phyloP scores from a whole-genome alignment of 2,113 vertebrate species.

The Chinchilla lanigera region DNA sequence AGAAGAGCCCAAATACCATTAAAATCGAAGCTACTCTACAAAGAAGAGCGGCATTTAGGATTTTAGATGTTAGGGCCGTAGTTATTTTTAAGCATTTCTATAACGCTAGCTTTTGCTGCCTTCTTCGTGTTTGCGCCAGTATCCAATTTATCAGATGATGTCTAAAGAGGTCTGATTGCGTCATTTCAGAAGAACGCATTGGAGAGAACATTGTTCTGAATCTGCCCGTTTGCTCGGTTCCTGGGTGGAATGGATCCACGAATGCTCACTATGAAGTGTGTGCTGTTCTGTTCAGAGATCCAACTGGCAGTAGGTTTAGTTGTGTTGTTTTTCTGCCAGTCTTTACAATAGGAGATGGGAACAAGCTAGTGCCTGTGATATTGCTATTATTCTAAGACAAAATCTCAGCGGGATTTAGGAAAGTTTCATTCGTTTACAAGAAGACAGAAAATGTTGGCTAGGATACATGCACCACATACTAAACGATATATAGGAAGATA shows the following conservation, averaged over 20 bases:
- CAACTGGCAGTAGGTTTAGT: not conserved
- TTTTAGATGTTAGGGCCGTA: not conserved
- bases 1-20: constrained; percentile 25
- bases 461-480: not conserved
- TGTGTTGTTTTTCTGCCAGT: not conserved
- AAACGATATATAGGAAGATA: not conserved
- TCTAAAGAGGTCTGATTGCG: not conserved
- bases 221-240: not conserved
- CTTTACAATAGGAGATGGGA: not conserved
- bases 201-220: not conserved
- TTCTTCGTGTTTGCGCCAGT: not conserved
- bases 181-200: not conserved
- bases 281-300: not conserved
- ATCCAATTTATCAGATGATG: not conserved
- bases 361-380: not conserved
- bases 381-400: not conserved
- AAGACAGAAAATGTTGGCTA: not conserved
- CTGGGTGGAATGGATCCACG: rapidly evolving
- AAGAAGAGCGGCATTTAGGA: not conserved
- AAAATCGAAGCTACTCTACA: not conserved
- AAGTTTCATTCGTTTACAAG: not conserved
- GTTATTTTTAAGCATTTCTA: not conserved
- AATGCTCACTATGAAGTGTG: not conserved
- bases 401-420: not conserved
- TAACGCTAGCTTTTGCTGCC: not conserved